Evolutionary conservation across 2,113 vertebrate genomes (phyloP).

Genomic region (Galbula dea): DNA sequence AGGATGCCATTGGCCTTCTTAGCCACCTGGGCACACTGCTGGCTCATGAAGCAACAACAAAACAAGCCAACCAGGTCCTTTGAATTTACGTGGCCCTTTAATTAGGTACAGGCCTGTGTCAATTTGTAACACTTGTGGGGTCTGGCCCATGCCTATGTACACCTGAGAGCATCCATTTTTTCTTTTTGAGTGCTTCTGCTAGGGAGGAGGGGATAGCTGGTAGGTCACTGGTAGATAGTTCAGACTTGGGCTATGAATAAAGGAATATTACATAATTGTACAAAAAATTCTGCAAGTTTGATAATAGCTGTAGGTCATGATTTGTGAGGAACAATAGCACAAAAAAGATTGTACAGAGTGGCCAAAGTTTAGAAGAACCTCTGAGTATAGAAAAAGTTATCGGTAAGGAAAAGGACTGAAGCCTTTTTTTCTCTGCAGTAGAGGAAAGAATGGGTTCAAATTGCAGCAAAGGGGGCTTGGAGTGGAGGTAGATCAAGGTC

Average conservation of each 20-base stretch:
- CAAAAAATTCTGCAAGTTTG: background rate
- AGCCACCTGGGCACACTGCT: too few relatives aligned
- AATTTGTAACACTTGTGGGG: background rate
- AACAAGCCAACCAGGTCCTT: fast-evolving
- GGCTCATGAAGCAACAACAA: background rate
- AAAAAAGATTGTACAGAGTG: fast-evolving
- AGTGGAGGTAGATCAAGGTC: background rate
- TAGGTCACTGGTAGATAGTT: background rate
- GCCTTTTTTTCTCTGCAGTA: fast-evolving
- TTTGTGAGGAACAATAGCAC: background rate
- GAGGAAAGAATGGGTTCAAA: background rate
- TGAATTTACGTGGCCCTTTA: background rate
- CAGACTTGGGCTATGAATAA: background rate
- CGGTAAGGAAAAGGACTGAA: background rate
- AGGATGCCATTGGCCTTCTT: too few relatives aligned
- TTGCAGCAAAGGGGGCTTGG: background rate
- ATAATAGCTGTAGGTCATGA: fast-evolving
- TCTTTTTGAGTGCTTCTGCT: fast-evolving
- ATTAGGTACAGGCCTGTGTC: background rate
- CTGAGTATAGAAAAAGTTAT: background rate
- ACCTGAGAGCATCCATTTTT: background rate
- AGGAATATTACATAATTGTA: background rate
- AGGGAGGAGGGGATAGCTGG: too few relatives aligned
- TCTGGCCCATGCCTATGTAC: background rate
- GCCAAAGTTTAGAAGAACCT: background rate